phyloP scores from a whole-genome alignment of 2,113 vertebrate genomes.

The Zosterops japonicus region DNA sequence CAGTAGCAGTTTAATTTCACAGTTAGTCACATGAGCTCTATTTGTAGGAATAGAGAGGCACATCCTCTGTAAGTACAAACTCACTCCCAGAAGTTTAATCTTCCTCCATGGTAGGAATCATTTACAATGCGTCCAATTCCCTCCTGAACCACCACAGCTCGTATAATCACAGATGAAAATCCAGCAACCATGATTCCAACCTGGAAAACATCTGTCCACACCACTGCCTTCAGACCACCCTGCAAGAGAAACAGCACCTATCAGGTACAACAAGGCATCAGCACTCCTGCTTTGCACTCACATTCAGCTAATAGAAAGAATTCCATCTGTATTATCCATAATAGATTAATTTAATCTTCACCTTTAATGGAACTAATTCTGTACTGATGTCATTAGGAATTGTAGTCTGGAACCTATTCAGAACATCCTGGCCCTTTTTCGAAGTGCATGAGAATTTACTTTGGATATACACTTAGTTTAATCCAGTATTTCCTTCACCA shows the following conservation, averaged over 20 bases:
- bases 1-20: not conserved
- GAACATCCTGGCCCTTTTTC: not conserved
- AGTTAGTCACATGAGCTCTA: not conserved
- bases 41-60: not conserved
- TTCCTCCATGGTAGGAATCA: slow-evolving; percentile 81
- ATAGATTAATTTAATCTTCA: not conserved
- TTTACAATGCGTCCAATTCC: slow-evolving; percentile 78
- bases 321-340: not conserved
- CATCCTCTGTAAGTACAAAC: slow-evolving; percentile 54
- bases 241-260: slow-evolving; percentile 14
- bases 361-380: not conserved
- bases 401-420: not conserved
- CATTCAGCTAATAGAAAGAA: not conserved
- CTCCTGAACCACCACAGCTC: slow-evolving; percentile 76
- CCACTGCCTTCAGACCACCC: slow-evolving; percentile 91
- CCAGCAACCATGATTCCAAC: slow-evolving; percentile 88
- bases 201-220: slow-evolving; percentile 93
- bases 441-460: not conserved
- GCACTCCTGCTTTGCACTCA: not conserved
- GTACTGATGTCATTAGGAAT: not conserved
- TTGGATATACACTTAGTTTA: not conserved
- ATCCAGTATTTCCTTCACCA: not conserved
- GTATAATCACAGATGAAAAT: slow-evolving; percentile 84
- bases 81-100: slow-evolving; percentile 90
- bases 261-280: not conserved